Evolutionary conservation across 2,797 vertebrate species (phyloP), one percentile per base, ranked within the genome.

Genomic region (Acipenser oxyrinchus): DNA sequence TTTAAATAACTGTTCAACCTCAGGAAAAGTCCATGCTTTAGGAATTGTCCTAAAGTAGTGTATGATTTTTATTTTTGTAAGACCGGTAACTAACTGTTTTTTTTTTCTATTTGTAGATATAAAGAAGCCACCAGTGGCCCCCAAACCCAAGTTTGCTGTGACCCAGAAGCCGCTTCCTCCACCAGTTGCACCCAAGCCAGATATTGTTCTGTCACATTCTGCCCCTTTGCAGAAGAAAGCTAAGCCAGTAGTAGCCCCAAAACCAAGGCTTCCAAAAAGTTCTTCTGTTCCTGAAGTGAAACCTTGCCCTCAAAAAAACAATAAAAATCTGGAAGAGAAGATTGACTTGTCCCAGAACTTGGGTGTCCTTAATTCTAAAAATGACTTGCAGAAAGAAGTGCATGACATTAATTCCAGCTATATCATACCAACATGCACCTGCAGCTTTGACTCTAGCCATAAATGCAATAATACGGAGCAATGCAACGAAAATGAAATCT

Each of bases 71-170:
- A 37, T 37, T 37, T 37, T 37, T 37, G 37, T 37, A 37, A 37
- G 37, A 37, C 37, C 3, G 37, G 37, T 5, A 37, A 37, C 37
- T 37, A 37, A 37, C 37, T 1, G 37, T 71, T 65, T 71, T 75
- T 71, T 75, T 78, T 49, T 75, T 76, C 73, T 62, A 18, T 70
- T 68, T 75, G 67, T 80, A 99, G 97, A 95, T 88, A 91, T 94
- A 76, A 99, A 96, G 90, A 99, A 99, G 88, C 97, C 97, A 73
- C 96, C 96, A 9, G 87, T 99, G 85, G 97, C 97, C 78, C 97
- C 97, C 71, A 99, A 99, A 88, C 96, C 97, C 75, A 98, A 93
- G 88, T 88, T 95, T 81, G 84, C 84, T 61, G 69, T 75, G 51
- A 75, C 83, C 62, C 82, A 83, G 66, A 97, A 93, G 75, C 88